Percentiles rank a stretch among this genome's conserved stretches.
phyloP scores from a whole-genome alignment of 2,797 vertebrate genomes.

The Muscicapa comitata region DNA sequence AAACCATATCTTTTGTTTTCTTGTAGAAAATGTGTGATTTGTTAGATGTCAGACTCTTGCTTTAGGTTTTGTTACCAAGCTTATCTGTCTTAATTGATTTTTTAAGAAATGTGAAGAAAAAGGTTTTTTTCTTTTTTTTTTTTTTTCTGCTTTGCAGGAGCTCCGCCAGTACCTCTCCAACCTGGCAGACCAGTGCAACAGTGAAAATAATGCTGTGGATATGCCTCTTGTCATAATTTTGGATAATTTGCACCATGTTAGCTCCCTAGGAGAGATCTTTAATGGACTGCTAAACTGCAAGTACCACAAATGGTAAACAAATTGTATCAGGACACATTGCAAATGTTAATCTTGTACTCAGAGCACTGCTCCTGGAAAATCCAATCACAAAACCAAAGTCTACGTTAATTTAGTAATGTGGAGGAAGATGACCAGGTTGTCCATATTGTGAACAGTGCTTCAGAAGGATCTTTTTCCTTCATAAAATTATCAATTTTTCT shows the following conservation, averaged over 20 bases:
- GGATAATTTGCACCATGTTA: constrained; percentile 94
- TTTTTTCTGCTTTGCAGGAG: constrained; percentile 75
- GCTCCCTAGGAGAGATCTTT: constrained; percentile 95
- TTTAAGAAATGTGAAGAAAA: neutral
- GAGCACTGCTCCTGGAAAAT: neutral
- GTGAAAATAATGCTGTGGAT: constrained; percentile 79
- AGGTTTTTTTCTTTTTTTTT: too few relatives aligned
- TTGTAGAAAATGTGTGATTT: neutral
- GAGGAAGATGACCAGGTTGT: neutral
- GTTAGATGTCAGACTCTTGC: neutral
- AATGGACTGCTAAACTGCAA: constrained; percentile 94
- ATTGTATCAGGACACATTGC: neutral
- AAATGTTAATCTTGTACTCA: neutral
- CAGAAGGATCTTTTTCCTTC: neutral
- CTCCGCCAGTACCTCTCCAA: constrained; percentile 91
- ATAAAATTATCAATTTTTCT: neutral
- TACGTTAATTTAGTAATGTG: neutral
- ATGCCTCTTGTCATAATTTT: constrained; percentile 93
- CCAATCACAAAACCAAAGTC: neutral
- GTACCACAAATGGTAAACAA: constrained; percentile 87
- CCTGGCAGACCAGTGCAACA: constrained; percentile 92
- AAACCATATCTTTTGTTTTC: neutral
- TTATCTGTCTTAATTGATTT: neutral
- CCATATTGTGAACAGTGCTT: neutral
- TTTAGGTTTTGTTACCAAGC: neutral